These are phyloP conservation scores for Podabrus alpinus DNA, from an alignment of 2,888 invertebrate genomes.

Conservation along the genomic window DNA sequence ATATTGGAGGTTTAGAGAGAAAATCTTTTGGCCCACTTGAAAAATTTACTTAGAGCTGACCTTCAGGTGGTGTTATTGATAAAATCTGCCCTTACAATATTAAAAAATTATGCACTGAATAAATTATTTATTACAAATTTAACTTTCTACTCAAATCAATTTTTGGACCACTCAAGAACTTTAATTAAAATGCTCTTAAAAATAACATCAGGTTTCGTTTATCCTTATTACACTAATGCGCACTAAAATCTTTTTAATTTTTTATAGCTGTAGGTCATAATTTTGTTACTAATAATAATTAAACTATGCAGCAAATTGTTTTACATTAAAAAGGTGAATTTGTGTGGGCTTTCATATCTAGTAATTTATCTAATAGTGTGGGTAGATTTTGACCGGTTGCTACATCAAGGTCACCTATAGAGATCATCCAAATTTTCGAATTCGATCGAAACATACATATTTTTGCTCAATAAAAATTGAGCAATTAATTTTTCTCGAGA, in stretches of 20 bases:
- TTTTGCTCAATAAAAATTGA: background rate
- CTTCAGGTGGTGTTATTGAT: too few species aligned
- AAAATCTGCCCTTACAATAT: background rate
- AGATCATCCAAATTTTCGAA: background rate
- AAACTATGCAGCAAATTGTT: background rate
- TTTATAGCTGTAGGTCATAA: background rate
- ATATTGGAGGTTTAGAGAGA: too few species aligned
- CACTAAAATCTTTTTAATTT: background rate
- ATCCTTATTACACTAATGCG: background rate
- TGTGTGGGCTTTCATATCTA: background rate
- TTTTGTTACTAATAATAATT: background rate
- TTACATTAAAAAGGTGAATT: background rate
- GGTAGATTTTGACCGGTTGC: background rate
- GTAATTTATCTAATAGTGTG: conserved; percentile 3
- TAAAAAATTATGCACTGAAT: background rate
- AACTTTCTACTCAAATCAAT: background rate
- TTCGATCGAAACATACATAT: background rate
- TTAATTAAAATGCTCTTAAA: background rate
- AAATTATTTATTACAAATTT: background rate
- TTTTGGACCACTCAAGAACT: background rate
- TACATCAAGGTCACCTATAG: background rate
- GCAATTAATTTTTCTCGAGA: background rate
- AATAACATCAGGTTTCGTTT: background rate
- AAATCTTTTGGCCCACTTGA: too few species aligned
- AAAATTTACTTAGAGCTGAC: too few species aligned